Base-by-base conservation (phyloP, 2,113 vertebrate genomes). In the Mystacornis crossleyi region DNA sequence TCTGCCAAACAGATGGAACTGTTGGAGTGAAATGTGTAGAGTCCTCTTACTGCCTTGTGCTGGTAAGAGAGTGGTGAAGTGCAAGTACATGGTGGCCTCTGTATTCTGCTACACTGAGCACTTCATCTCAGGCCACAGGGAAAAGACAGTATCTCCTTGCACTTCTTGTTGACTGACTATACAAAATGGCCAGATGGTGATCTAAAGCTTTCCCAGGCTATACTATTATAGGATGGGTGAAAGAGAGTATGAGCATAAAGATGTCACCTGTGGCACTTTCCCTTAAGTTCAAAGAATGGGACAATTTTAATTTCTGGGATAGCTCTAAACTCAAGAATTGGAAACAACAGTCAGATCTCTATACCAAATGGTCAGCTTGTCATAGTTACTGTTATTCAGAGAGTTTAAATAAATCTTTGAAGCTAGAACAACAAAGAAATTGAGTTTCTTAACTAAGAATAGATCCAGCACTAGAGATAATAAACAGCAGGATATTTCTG, bases 41-140 rank as follows among this genome's bases (percentile, higher is more conserved):
- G 12, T 34, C 10, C 16, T 61, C 16, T 77, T 77, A 26, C 16
- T 29, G 26, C 29, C 26, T 65, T 33, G 6, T 24, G 12, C 29
- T 19, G 10, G 15, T 50, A 51, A 25, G 18, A 29, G 12, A 38
- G 9, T 4, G 31, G 26, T 28, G 28, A 36, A 26, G 36, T 47
- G 17, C 51, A n/a, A 80, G 25, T n/a, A 11, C 0, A 1, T 10
- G 12, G 14, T 36, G 55, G 8, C 36, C 10, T 78, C 40, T 51
- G 15, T 26, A 10, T 40, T 50, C 66, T 79, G 47, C 47, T 66
- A 15, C 21, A 26, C 5, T 0, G 0, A 66, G 25, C 10, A 8
- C 16, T 62, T 74, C 0, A 0, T 42, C 38, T 55, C 47, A 62
- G 81, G 18, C 31, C 28, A 40, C 28, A 11, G n/a, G 31, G 10